phyloP scores from a whole-genome alignment of 2,797 vertebrate genomes.

The Argentina silus region DNA sequence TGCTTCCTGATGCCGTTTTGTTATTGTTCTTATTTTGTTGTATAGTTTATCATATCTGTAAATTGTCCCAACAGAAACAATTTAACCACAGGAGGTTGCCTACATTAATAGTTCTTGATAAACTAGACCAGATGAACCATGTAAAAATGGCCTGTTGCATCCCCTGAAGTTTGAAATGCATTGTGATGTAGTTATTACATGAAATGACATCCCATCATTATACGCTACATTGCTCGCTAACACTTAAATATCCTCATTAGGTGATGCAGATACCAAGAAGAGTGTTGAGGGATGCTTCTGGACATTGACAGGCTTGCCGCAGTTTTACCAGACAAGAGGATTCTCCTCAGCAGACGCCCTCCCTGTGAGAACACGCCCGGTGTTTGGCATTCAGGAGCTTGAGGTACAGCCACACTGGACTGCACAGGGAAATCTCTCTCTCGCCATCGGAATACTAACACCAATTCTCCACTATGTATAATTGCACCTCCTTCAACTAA shows the following conservation, averaged over 20 bases:
- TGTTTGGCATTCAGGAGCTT: slow-evolving; percentile 54
- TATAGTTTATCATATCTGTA: not conserved
- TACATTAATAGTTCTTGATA: too few species aligned
- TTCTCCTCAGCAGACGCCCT: slow-evolving; percentile 21
- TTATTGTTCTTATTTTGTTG: not conserved
- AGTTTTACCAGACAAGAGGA: slow-evolving; percentile 40
- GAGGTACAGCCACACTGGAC: slow-evolving; percentile 44
- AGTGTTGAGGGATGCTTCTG: too few species aligned
- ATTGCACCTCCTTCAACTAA: slow-evolving; percentile 54
- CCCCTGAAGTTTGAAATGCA: too few species aligned
- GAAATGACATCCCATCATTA: too few species aligned
- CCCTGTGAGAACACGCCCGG: slow-evolving; percentile 11
- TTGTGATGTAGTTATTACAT: too few species aligned
- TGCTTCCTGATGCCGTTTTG: not conserved
- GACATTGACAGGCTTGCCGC: slow-evolving; percentile 15
- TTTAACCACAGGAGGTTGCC: too few species aligned
- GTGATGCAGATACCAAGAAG: too few species aligned
- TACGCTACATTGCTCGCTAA: too few species aligned
- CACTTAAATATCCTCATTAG: too few species aligned
- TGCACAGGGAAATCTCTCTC: slow-evolving; percentile 36
- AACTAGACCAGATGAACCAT: too few species aligned
- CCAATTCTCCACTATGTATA: slow-evolving; percentile 40
- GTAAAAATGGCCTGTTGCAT: too few species aligned
- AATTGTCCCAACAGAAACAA: slow-evolving; percentile 8
- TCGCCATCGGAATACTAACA: slow-evolving; percentile 52